Evolutionary conservation across 2,113 vertebrate genomes (phyloP), one percentile per base, ranked within the genome.

Genomic region (Irena cyanogastra): DNA sequence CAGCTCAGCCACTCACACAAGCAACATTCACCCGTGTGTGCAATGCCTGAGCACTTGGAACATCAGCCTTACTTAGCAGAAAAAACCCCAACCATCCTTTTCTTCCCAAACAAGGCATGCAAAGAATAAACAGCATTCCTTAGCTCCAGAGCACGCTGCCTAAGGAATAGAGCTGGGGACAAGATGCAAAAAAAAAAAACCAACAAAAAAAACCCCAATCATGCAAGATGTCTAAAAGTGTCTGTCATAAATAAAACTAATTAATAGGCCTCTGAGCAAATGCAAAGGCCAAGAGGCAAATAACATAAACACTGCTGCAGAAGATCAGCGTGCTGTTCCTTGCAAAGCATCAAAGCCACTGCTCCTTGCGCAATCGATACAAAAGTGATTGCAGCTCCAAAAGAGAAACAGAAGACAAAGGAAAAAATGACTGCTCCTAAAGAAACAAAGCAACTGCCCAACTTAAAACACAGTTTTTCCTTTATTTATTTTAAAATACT

Each of bases 251-350:
- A 78, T 56, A 52, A n/a, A 52, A 41, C 26, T 75, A 94, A 94
- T 92, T 65, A 96, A 90, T 63, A 77, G 31, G 42, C 45, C 80
- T 92, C 68, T 66, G 44, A 78, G 78, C 80, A 92, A 95, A 94
- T 2, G 8, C 61, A 91, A 85, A 87, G 72, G 65, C 37, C 83
- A 94, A 64, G 16, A 79, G 77, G 77, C 53, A 84, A 94, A 56
- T 72, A 89, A 84, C 9, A 83, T 76, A 94, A 96, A 95, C 65
- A 79, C 6, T 45, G 69, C 81, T 82, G 87, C 53, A 37, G 33
- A 60, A 88, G 79, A 70, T 27, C n/a, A 57, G 66, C 0, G 9
- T 30, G 60, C 72, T 21, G 52, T 2, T 75, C 74, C 69, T 70
- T 9, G 8, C 47, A 69, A 64, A 82, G 69, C 76, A 84, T 26